phyloP scores from a whole-genome alignment of 2,888 invertebrate species.

The Drosophila mercatorum region DNA sequence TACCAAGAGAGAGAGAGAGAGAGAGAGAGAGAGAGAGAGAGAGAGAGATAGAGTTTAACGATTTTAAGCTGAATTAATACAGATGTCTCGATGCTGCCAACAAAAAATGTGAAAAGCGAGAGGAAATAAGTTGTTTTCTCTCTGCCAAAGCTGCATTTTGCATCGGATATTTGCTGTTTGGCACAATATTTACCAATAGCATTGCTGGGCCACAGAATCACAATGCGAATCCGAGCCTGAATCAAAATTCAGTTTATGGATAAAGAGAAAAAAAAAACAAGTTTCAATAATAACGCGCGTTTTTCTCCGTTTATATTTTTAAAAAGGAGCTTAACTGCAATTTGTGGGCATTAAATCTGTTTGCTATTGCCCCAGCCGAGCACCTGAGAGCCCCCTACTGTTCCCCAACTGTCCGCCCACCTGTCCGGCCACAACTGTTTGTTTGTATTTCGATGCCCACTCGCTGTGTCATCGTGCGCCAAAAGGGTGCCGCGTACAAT shows the following conservation, averaged over 20 bases:
- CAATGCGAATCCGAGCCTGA: not conserved
- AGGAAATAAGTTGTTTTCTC: not conserved
- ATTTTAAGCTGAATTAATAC: not conserved
- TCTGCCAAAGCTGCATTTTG: not conserved
- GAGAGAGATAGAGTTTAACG: no score
- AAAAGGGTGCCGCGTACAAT: constrained; percentile 18
- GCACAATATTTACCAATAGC: not conserved
- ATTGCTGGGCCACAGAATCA: not conserved
- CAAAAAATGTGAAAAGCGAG: not conserved
- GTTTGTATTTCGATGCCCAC: constrained; percentile 5
- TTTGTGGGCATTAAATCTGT: constrained; percentile 14
- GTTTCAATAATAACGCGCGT: not conserved
- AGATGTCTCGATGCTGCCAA: no score
- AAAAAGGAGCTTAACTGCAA: constrained; percentile 14
- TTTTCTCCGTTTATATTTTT: not conserved
- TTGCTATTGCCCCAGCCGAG: not conserved
- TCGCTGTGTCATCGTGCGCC: constrained; percentile 3
- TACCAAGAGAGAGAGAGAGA: not conserved
- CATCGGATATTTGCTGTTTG: not conserved
- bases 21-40: not conserved
- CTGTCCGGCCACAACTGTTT: no score
- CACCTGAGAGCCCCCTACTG: not conserved
- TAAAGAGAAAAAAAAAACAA: not conserved
- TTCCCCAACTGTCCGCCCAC: not conserved
- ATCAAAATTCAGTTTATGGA: constrained; percentile 1